phyloP scores from a whole-genome alignment of 2,888 invertebrate species.

The Idaea biselata region DNA sequence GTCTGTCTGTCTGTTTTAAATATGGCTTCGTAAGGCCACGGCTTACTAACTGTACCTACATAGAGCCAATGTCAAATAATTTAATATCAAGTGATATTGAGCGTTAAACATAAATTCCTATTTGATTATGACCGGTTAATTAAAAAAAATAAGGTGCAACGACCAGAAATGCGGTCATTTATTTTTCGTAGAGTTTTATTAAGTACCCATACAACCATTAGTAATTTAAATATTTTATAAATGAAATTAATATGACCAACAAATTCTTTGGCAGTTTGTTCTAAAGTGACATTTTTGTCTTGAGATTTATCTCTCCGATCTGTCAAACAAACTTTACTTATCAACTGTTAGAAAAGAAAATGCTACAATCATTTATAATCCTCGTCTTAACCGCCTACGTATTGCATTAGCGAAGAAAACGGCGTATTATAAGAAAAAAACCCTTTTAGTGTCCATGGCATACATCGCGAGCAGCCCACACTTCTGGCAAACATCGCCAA shows the following conservation, averaged over 20 bases:
- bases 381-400: slow-evolving; percentile 44
- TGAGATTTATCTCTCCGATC: slow-evolving; percentile 20
- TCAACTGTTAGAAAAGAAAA: slow-evolving; percentile 24
- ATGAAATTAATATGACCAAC: slow-evolving; percentile 3
- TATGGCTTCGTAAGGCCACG: no score
- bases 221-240: slow-evolving; percentile 1
- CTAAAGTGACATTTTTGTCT: slow-evolving; percentile 15
- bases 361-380: slow-evolving; percentile 33
- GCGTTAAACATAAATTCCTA: no score
- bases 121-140: no score
- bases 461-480: slow-evolving; percentile 62
- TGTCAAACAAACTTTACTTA: slow-evolving; percentile 34
- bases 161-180: no score
- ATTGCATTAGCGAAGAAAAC: slow-evolving; percentile 49
- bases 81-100: no score
- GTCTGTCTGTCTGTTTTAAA: no score
- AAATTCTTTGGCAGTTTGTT: neutral
- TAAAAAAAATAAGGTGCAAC: no score
- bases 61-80: no score
- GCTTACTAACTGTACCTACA: no score
- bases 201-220: no score
- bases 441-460: slow-evolving; percentile 55
- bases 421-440: slow-evolving; percentile 41
- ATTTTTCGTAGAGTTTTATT: no score
- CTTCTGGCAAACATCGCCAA: slow-evolving; percentile 56